Conservation (phyloP, 2,113 vertebrate genomes). For the Ceratotherium simum region DNA sequence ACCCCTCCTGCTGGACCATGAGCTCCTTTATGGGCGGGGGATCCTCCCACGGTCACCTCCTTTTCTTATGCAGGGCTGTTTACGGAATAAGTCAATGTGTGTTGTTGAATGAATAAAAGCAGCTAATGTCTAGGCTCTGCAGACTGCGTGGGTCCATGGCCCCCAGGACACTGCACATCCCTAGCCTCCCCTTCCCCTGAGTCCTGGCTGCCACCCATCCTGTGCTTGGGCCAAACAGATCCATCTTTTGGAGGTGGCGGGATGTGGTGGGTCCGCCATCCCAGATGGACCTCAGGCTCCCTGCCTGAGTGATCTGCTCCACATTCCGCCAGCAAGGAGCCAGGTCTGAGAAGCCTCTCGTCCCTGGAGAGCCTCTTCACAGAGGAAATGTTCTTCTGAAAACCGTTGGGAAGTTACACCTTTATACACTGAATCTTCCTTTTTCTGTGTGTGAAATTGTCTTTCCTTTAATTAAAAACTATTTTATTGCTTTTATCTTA, state of each 20-base stretch:
- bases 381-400: neutral
- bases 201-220: neutral
- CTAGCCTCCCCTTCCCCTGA: neutral
- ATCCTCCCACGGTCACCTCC: neutral
- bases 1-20: neutral
- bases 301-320: too few species aligned
- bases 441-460: neutral
- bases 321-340: neutral
- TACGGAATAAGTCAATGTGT: neutral
- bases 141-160: neutral
- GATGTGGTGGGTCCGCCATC: neutral
- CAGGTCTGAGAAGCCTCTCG: fast-evolving
- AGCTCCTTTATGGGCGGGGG: neutral
- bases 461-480: constrained; percentile 54
- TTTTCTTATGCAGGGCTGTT: neutral
- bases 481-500: constrained; percentile 8
- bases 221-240: neutral
- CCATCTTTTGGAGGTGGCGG: neutral
- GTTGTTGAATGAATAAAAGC: neutral
- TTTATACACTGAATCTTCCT: neutral
- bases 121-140: neutral
- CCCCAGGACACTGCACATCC: neutral
- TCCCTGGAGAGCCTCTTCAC: neutral
- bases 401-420: neutral
- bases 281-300: neutral